phyloP scores from a whole-genome alignment of 2,797 vertebrate genomes.

The Protosalanx chinensis region DNA sequence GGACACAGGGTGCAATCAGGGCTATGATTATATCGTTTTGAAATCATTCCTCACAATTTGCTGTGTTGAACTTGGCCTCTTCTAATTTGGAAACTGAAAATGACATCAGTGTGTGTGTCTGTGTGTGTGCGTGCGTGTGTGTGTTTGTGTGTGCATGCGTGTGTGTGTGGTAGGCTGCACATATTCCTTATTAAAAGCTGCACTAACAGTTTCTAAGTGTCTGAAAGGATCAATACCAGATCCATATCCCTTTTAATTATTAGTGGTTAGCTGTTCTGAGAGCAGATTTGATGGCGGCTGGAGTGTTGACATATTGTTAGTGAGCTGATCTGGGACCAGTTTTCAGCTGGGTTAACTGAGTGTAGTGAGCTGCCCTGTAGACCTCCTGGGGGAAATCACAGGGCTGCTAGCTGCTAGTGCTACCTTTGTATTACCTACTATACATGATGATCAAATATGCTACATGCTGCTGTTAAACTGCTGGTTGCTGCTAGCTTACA shows the following conservation, averaged over 20 bases:
- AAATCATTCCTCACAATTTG: constrained; percentile 16
- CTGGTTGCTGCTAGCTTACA: too few relatives aligned
- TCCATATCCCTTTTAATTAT: constrained; percentile 34
- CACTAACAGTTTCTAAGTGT: not conserved
- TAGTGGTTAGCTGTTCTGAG: constrained; percentile 39
- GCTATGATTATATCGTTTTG: constrained; percentile 51
- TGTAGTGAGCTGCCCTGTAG: constrained; percentile 5
- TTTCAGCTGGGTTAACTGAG: constrained; percentile 9
- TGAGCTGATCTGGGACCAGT: constrained; percentile 42
- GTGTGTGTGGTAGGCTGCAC: constrained; percentile 1
- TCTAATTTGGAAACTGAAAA: constrained; percentile 49
- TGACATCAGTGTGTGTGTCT: constrained; percentile 42
- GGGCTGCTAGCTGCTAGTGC: too few relatives aligned
- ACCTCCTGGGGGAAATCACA: not conserved
- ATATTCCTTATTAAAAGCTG: not conserved
- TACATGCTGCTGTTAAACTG: too few relatives aligned
- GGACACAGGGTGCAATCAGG: constrained; percentile 44
- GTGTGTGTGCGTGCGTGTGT: constrained; percentile 2
- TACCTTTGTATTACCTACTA: too few relatives aligned
- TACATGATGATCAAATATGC: too few relatives aligned
- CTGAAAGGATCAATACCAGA: constrained; percentile 30
- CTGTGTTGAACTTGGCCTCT: constrained; percentile 50
- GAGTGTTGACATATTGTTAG: constrained; percentile 33
- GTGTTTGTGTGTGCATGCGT: constrained; percentile 21
- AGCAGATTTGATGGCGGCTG: constrained; percentile 32